Evolutionary conservation across 2,888 invertebrate species (phyloP).

Genomic region (Orchesellides sinensis): DNA sequence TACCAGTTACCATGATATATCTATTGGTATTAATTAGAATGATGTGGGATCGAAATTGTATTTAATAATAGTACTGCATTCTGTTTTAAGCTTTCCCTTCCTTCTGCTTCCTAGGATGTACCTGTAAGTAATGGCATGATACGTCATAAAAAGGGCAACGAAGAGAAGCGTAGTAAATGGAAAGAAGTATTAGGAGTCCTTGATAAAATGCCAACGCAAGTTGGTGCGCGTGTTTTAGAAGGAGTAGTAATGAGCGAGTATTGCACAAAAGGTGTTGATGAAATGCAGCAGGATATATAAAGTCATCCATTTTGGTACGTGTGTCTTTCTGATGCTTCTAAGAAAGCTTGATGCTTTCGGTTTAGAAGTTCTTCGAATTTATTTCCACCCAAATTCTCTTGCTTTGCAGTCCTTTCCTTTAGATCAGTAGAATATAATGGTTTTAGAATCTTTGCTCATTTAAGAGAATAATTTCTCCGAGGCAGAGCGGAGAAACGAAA

Average conservation of each 20-base stretch:
- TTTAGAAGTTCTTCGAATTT: constrained; percentile 40
- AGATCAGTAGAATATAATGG: neutral
- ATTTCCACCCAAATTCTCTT: constrained; percentile 52
- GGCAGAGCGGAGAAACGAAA: neutral
- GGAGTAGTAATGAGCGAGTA: neutral
- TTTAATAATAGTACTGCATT: too few species aligned
- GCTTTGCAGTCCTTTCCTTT: too few species aligned
- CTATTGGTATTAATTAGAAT: too few species aligned
- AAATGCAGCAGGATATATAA: constrained; percentile 13
- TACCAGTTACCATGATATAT: too few species aligned
- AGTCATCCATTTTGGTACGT: constrained; percentile 58
- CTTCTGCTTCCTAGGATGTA: too few species aligned
- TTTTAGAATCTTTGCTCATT: constrained; percentile 51
- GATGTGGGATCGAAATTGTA: too few species aligned
- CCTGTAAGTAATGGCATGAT: constrained; percentile 22
- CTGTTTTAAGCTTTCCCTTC: too few species aligned
- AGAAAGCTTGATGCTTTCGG: constrained; percentile 24
- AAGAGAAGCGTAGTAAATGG: constrained; percentile 27
- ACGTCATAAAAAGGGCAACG: constrained; percentile 18
- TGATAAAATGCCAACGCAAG: constrained; percentile 12
- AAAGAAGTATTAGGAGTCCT: constrained; percentile 51
- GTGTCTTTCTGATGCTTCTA: constrained; percentile 36
- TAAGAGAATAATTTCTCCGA: constrained; percentile 29
- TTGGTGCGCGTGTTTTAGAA: neutral
- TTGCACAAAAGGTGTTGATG: neutral